A percentile compares a stretch with the other conserved stretches of the same genome.
Evolutionary conservation across 2,888 invertebrate species (phyloP).

Genomic region (Drosophila mimica): DNA sequence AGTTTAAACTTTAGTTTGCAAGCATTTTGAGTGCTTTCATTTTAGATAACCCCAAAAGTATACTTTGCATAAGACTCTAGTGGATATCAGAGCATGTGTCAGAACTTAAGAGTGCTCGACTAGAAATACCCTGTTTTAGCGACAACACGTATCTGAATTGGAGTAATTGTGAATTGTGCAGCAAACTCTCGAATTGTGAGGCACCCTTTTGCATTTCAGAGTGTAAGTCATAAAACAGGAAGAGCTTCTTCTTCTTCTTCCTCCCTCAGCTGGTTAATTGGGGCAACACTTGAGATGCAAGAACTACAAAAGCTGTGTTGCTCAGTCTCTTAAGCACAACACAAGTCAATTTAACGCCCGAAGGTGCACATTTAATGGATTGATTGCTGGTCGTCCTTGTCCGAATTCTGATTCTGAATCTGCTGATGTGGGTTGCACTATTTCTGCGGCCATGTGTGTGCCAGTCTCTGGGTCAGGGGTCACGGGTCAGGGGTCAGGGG

Average conservation of each 20-base stretch:
- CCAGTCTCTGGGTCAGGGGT: constrained; percentile 12
- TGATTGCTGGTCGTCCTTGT: constrained; percentile 11
- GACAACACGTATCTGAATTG: not conserved
- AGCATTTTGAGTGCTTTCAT: not conserved
- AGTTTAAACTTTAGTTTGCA: too few relatives aligned
- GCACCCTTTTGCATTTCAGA: not conserved
- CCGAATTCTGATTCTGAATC: constrained; percentile 2
- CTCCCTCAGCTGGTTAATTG: not conserved
- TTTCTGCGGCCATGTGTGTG: not conserved
- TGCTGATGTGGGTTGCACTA: not conserved
- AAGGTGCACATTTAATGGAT: constrained; percentile 24
- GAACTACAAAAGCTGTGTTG: not conserved
- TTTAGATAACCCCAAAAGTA: constrained; percentile 20
- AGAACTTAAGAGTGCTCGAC: not conserved
- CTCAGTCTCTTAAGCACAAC: constrained; percentile 1
- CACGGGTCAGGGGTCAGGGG: not conserved
- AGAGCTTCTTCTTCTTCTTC: too few relatives aligned
- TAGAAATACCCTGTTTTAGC: not conserved
- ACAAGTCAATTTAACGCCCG: constrained; percentile 15
- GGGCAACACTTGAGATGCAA: not conserved
- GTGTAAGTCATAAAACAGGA: too few relatives aligned
- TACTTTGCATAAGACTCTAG: constrained; percentile 1
- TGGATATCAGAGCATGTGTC: not conserved
- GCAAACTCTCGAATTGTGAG: not conserved
- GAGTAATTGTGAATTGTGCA: too few relatives aligned